A percentile compares a stretch with the other conserved stretches of the same genome.
phyloP scores from a whole-genome alignment of 2,113 vertebrate species.

The Riparia riparia region DNA sequence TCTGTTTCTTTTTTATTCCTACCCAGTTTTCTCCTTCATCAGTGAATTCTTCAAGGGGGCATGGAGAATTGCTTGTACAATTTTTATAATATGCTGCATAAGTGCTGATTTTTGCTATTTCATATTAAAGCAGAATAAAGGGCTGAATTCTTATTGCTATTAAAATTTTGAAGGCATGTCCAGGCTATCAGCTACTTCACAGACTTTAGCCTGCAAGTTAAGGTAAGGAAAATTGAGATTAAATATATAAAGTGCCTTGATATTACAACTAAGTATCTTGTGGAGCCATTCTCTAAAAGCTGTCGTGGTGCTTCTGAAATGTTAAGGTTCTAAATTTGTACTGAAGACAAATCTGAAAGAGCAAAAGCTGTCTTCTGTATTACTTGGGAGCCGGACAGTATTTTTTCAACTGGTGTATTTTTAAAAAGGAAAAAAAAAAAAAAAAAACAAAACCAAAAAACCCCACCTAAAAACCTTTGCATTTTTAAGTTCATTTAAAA shows the following conservation, averaged over 20 bases:
- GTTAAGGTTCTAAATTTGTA: background rate
- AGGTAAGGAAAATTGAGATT: background rate
- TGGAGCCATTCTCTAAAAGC: background rate
- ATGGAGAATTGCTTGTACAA: background rate
- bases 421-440: background rate
- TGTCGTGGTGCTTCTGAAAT: background rate
- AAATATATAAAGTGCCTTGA: background rate
- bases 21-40: background rate
- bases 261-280: background rate
- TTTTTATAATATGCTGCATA: background rate
- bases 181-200: background rate
- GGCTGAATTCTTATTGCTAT: background rate
- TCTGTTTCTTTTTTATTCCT: background rate
- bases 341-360: background rate
- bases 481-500: background rate
- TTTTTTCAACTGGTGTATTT: background rate
- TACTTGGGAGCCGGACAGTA: background rate
- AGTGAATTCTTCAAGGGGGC: background rate
- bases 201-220: background rate
- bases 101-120: background rate
- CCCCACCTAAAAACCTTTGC: rapidly evolving
- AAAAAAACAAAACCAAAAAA: too few relatives aligned
- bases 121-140: background rate
- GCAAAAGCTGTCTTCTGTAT: background rate
- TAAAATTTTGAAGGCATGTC: background rate